A percentile compares a stretch with the other conserved stretches of the same genome.
phyloP scores from a whole-genome alignment of 37 sponge, comb jelly and placozoan species.

The Geodia barretti region DNA sequence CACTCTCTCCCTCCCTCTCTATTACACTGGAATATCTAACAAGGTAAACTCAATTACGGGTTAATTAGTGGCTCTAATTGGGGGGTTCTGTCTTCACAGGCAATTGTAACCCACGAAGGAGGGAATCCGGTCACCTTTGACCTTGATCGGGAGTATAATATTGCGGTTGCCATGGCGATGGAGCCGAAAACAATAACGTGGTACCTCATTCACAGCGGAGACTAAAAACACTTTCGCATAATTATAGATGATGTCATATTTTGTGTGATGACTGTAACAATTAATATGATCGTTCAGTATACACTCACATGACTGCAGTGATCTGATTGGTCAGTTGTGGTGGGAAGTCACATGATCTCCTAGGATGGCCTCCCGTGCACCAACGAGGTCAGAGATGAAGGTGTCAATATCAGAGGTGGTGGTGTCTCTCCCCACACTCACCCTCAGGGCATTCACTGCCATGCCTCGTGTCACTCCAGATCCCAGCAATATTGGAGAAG shows the following conservation, averaged over 20 bases:
- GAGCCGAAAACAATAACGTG: constrained; percentile 35
- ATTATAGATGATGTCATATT: too few species aligned
- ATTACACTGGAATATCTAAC: constrained; percentile 60
- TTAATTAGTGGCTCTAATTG: background rate
- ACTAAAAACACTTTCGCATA: constrained; percentile 11
- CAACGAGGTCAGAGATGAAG: constrained; percentile 43
- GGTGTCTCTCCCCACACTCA: constrained; percentile 71
- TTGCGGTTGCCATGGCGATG: constrained; percentile 18
- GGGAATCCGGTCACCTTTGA: constrained; percentile 2
- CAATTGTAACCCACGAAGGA: constrained; percentile 27
- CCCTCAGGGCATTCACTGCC: constrained; percentile 58
- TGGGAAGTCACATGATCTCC: too few species aligned
- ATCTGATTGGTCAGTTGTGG: too few species aligned
- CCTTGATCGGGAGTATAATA: constrained; percentile 26
- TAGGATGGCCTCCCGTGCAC: constrained; percentile 6
- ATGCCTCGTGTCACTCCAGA: constrained; percentile 57
- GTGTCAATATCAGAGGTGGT: constrained; percentile 57
- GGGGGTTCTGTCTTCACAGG: background rate
- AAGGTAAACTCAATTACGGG: background rate
- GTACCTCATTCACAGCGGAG: constrained; percentile 21
- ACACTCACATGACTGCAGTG: too few species aligned
- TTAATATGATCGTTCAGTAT: too few species aligned
- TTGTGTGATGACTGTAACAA: background rate
- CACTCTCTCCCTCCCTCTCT: constrained; percentile 56
- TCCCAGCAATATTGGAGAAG: constrained; percentile 50